phyloP scores from a whole-genome alignment of 2,113 vertebrate genomes.

The Uria aalge region DNA sequence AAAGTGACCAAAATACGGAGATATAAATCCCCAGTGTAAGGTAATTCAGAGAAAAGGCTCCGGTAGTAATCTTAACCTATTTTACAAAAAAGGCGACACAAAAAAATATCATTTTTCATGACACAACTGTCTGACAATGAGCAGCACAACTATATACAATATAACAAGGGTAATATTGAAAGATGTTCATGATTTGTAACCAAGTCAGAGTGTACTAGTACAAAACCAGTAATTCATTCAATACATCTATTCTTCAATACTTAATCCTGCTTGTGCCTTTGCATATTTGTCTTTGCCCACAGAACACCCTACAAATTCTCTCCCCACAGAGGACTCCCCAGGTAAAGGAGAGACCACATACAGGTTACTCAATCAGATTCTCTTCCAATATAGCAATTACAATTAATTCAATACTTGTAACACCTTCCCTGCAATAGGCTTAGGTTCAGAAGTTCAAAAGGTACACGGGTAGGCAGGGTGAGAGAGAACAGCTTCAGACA shows the following conservation, averaged over 20 bases:
- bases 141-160: background rate
- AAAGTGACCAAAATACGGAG: background rate
- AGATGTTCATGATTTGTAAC: background rate
- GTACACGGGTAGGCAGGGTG: background rate
- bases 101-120: background rate
- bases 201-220: background rate
- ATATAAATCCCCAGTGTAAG: background rate
- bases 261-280: background rate
- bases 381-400: background rate
- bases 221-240: background rate
- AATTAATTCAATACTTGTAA: background rate
- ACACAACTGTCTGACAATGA: background rate
- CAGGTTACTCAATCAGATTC: background rate
- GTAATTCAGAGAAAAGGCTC: background rate
- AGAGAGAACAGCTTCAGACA: background rate
- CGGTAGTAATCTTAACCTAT: background rate
- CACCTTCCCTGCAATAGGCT: background rate
- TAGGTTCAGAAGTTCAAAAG: background rate
- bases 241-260: background rate
- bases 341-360: background rate
- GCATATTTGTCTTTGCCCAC: background rate
- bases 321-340: rapidly evolving
- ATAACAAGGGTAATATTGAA: background rate
- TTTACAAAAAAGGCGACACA: background rate
- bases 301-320: background rate